Base-by-base conservation (phyloP, 2,888 invertebrate genomes). In the Epicampocera succincta region DNA sequence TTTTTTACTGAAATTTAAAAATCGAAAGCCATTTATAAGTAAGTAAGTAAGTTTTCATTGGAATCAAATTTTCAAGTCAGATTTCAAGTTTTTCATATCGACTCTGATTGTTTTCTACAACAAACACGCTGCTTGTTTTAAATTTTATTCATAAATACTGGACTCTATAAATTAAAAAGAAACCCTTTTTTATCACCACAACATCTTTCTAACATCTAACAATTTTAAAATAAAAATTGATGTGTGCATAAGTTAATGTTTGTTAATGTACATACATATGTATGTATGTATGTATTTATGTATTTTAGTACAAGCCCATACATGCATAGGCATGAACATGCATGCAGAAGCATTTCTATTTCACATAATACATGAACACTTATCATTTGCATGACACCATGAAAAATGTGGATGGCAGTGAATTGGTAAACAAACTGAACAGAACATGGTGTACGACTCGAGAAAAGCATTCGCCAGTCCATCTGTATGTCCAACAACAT, bases 331-430 rank as follows among this genome's bases (percentile, higher is more conserved):
- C 38, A 63, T 50, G 21, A 40, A 25, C 38, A 58, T 33, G 13
- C 50, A 15, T n/a, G 9, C 29, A 15, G 19, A 44, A 15, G 56
- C 33, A 38, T 38, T 48, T 15, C 29, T 29, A 15, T 11, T 13
- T 46, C 44, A 61, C 12, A 56, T 38, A 25, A 61, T 21, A 6
- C 48, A 52, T 52, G 40, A 63, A 69, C 50, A 42, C 21, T 25
- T 72, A 78, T 50, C 50, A 58, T 72, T 72, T 72, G 71, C 65
- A 66, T 71, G 54, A 71, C 63, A 63, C 42, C 58, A 72, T 60
- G 65, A 19, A 54, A 42, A 52, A 72, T 42, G 42, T 61, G 25
- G 56, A 19, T 56, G 63, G 44, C 68, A 69, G 68, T 56, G 68
- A 69, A 69, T 69, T 56, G 60, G 48, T 60, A 50, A 72, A 60